Percentiles rank a stretch among this genome's conserved stretches.
Evolutionary conservation across 1,140 invertebrate species (phyloP).

Genomic region (Listronotus oregonensis): DNA sequence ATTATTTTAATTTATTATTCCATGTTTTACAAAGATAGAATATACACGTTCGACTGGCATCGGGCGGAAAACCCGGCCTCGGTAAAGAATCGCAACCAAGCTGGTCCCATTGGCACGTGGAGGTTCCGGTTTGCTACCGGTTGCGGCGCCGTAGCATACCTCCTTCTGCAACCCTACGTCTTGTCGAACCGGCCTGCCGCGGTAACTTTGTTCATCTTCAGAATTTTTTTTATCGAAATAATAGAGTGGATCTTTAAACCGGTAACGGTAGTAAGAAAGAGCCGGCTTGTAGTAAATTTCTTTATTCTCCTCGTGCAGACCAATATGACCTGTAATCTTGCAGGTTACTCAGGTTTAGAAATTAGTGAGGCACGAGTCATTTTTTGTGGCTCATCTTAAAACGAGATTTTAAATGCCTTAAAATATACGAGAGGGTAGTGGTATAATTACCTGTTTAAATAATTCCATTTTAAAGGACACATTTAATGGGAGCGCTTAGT

Average conservation of each 20-base stretch:
- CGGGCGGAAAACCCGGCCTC: neutral
- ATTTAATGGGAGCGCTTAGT: too few relatives aligned
- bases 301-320: neutral
- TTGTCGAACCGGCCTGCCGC: neutral
- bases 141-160: neutral
- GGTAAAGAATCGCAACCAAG: neutral
- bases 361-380: too few relatives aligned
- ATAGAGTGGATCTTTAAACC: slow-evolving; percentile 42
- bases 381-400: too few relatives aligned
- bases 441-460: too few relatives aligned
- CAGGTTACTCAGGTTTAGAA: too few relatives aligned
- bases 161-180: slow-evolving; percentile 7
- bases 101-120: slow-evolving; percentile 41
- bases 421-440: too few relatives aligned
- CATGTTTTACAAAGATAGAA: too few relatives aligned
- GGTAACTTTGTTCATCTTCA: slow-evolving; percentile 13
- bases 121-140: slow-evolving; percentile 39
- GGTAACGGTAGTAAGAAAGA: slow-evolving; percentile 42
- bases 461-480: too few relatives aligned
- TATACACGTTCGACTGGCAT: too few relatives aligned
- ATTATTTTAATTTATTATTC: too few relatives aligned
- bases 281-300: slow-evolving; percentile 30
- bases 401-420: too few relatives aligned
- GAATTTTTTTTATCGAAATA: slow-evolving; percentile 40
- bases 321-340: slow-evolving; percentile 9